These are phyloP conservation scores for Heliconius erato DNA, from an alignment of 2,888 invertebrate genomes.

Conservation along the genomic window DNA sequence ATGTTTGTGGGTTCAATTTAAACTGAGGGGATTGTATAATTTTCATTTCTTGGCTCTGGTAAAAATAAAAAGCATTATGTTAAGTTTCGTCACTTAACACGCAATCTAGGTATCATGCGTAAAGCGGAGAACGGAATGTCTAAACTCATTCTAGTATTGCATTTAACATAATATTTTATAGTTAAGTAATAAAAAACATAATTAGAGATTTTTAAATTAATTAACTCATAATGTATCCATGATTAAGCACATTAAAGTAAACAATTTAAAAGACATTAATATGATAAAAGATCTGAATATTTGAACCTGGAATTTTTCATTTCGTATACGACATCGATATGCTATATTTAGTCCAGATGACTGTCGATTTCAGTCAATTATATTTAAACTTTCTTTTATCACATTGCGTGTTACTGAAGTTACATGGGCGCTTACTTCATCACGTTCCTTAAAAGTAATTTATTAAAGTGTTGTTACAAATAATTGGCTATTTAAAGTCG, in stretches of 20 bases:
- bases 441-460: conserved; percentile 3
- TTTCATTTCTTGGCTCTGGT: neutral
- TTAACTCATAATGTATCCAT: too few relatives aligned
- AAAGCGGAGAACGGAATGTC: too few relatives aligned
- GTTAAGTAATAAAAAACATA: too few relatives aligned
- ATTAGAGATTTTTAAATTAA: too few relatives aligned
- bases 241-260: too few relatives aligned
- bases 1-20: neutral
- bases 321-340: neutral
- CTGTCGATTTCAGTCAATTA: neutral
- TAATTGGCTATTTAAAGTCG: neutral
- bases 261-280: too few relatives aligned
- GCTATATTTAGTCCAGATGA: neutral
- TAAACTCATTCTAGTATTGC: too few relatives aligned
- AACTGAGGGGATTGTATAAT: neutral
- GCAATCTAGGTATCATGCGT: neutral
- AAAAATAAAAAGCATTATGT: neutral
- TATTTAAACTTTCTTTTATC: neutral
- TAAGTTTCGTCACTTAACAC: neutral
- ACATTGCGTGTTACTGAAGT: conserved; percentile 2
- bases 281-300: too few relatives aligned
- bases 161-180: too few relatives aligned
- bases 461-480: neutral
- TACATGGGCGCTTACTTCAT: neutral
- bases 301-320: too few relatives aligned